Evolutionary conservation across 2,113 vertebrate species (phyloP).

Genomic region (Paratilapia polleni): DNA sequence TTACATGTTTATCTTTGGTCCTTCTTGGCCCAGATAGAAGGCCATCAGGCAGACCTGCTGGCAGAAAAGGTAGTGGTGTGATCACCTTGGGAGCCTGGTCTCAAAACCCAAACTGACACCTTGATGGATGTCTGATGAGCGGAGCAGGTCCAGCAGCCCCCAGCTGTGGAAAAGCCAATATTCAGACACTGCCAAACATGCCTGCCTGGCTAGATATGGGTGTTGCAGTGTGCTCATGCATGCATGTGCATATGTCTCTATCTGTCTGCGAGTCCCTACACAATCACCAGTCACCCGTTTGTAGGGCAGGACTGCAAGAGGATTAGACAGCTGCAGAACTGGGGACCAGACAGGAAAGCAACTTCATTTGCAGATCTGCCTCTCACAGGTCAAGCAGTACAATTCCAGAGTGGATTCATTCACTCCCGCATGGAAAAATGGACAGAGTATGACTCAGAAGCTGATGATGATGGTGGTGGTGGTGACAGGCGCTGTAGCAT

Average conservation of each 20-base stretch:
- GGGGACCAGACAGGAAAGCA: slow-evolving; percentile 33
- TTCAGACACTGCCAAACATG: slow-evolving; percentile 54
- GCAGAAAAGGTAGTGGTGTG: slow-evolving; percentile 56
- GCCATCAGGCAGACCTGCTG: slow-evolving; percentile 62
- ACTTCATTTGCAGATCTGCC: slow-evolving; percentile 53
- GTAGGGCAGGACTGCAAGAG: slow-evolving; percentile 11
- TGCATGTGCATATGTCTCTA: slow-evolving; percentile 51
- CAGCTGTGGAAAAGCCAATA: slow-evolving; percentile 71
- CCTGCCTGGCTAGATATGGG: slow-evolving; percentile 28
- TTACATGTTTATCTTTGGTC: slow-evolving; percentile 48
- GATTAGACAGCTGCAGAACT: slow-evolving; percentile 57
- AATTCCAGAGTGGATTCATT: slow-evolving; percentile 50
- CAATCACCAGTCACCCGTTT: slow-evolving; percentile 29
- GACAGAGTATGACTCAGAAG: slow-evolving; percentile 54
- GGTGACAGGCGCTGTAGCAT: slow-evolving; percentile 49
- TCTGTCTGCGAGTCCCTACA: slow-evolving; percentile 39
- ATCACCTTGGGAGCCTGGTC: slow-evolving; percentile 67
- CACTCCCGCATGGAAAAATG: slow-evolving; percentile 40
- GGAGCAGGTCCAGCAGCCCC: slow-evolving; percentile 68
- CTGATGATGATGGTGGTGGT: slow-evolving; percentile 23
- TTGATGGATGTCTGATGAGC: slow-evolving; percentile 79
- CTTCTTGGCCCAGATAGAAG: slow-evolving; percentile 53
- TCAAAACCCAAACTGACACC: slow-evolving; percentile 77
- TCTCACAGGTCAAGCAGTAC: slow-evolving; percentile 38
- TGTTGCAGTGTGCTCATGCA: slow-evolving; percentile 28